phyloP scores from a whole-genome alignment of 2,888 invertebrate genomes.

The Lamellibrachia columna region DNA sequence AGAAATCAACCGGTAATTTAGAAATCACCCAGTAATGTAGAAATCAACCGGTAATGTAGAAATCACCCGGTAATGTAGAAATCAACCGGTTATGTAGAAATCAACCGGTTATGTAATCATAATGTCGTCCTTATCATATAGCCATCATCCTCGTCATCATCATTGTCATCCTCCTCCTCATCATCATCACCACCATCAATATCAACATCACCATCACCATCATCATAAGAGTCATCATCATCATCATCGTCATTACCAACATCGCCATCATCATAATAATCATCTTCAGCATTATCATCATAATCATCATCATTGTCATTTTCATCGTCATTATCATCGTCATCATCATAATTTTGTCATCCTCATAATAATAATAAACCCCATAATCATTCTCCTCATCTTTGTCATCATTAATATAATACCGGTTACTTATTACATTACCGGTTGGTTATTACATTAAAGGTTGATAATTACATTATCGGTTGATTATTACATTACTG shows the following conservation, averaged over 20 bases:
- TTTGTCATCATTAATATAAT: background rate
- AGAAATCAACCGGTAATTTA: too few relatives aligned
- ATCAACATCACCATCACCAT: too few relatives aligned
- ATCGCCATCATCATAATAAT: background rate
- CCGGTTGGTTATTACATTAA: too few relatives aligned
- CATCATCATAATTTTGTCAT: background rate
- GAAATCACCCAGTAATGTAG: too few relatives aligned
- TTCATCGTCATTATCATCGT: background rate
- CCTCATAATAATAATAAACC: background rate
- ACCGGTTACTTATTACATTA: too few relatives aligned
- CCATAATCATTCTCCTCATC: background rate
- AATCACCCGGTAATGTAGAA: too few relatives aligned
- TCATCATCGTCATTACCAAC: too few relatives aligned
- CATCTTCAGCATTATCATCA: background rate
- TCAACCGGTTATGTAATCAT: background rate
- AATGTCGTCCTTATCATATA: background rate
- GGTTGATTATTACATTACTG: too few relatives aligned
- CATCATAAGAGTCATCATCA: too few relatives aligned
- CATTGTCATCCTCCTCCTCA: background rate
- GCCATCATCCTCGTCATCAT: background rate
- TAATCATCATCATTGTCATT: background rate
- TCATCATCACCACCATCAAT: too few relatives aligned
- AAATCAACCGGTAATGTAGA: too few relatives aligned
- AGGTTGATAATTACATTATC: too few relatives aligned
- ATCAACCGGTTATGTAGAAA: background rate